A percentile compares a stretch with the other conserved stretches of the same genome.
Evolutionary conservation across 2,888 invertebrate species (phyloP).

Genomic region (Drosophila buzzatii): DNA sequence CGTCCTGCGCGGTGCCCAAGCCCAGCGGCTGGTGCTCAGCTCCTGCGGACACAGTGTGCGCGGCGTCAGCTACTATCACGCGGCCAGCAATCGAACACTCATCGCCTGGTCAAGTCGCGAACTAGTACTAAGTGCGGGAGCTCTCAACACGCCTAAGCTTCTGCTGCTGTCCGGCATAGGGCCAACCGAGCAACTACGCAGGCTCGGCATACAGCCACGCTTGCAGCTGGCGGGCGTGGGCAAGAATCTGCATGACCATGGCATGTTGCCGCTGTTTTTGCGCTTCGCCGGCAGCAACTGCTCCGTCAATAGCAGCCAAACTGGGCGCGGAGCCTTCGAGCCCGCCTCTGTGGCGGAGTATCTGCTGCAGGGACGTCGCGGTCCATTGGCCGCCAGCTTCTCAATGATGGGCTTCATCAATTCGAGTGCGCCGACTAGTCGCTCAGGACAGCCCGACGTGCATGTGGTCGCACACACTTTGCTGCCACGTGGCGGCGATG

Average conservation of each 20-base stretch:
- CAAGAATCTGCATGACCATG: conserved; percentile 92
- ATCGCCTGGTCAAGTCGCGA: conserved; percentile 42
- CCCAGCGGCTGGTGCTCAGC: conserved; percentile 39
- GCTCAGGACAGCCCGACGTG: conserved; percentile 60
- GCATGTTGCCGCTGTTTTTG: conserved; percentile 87
- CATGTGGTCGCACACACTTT: conserved; percentile 87
- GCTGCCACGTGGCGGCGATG: conserved; percentile 51
- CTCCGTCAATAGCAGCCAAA: conserved; percentile 11
- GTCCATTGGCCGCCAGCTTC: conserved; percentile 85
- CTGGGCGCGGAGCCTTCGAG: conserved; percentile 37
- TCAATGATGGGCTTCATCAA: conserved; percentile 86
- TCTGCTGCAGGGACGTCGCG: conserved; percentile 66
- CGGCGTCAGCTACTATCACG: conserved; percentile 56
- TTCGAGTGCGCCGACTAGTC: conserved; percentile 76
- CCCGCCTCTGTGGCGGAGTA: conserved; percentile 68
- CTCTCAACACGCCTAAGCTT: conserved; percentile 80
- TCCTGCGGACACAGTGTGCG: conserved; percentile 11
- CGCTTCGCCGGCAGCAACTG: conserved; percentile 67
- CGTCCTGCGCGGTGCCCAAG: conserved; percentile 67
- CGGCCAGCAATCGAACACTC: conserved; percentile 21
- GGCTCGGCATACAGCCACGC: conserved; percentile 47
- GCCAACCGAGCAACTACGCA: conserved; percentile 26
- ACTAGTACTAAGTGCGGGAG: conserved; percentile 52
- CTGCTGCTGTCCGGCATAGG: conserved; percentile 82
- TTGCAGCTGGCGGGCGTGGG: conserved; percentile 86